phyloP scores from a whole-genome alignment of 2,888 invertebrate species.

The Unio delphinus region DNA sequence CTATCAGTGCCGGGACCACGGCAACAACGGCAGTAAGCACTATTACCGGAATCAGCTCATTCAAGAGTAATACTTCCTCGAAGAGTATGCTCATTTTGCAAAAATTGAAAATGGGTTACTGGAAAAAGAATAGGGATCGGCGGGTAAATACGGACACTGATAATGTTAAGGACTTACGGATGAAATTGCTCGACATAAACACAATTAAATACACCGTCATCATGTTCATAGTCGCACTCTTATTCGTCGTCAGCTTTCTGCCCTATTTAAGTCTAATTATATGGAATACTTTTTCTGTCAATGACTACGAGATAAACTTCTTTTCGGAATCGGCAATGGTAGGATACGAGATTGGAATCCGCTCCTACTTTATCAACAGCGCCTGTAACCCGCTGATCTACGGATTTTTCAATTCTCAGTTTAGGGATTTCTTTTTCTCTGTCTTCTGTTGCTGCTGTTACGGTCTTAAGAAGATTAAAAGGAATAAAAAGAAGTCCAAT shows the following conservation, averaged over 20 bases:
- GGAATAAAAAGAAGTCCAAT: too few relatives aligned
- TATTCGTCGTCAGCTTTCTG: slow-evolving; percentile 41
- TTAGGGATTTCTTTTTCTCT: slow-evolving; percentile 19
- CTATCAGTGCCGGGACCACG: too few relatives aligned
- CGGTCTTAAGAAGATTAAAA: too few relatives aligned
- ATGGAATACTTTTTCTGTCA: slow-evolving; percentile 33
- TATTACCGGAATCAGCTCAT: too few relatives aligned
- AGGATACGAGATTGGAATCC: slow-evolving; percentile 41
- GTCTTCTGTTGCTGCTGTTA: slow-evolving; percentile 2
- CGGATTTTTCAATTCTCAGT: slow-evolving; percentile 48
- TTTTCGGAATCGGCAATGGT: slow-evolving; percentile 27
- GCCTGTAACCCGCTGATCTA: slow-evolving; percentile 47
- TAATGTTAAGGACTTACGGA: slow-evolving; percentile 26
- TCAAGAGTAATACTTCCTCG: too few relatives aligned
- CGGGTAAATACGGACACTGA: slow-evolving; percentile 30
- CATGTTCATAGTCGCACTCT: slow-evolving; percentile 41
- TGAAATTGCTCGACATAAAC: slow-evolving; percentile 38
- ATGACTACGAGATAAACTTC: slow-evolving; percentile 27
- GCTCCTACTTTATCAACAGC: slow-evolving; percentile 44
- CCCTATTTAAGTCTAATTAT: slow-evolving; percentile 40
- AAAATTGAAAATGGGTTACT: too few relatives aligned
- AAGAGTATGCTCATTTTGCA: too few relatives aligned
- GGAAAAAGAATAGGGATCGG: too few relatives aligned
- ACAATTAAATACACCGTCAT: slow-evolving; percentile 41
- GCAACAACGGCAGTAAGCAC: too few relatives aligned